Evolutionary conservation across 1,140 invertebrate genomes (phyloP).

Genomic region (Lutraria rhynchaena): DNA sequence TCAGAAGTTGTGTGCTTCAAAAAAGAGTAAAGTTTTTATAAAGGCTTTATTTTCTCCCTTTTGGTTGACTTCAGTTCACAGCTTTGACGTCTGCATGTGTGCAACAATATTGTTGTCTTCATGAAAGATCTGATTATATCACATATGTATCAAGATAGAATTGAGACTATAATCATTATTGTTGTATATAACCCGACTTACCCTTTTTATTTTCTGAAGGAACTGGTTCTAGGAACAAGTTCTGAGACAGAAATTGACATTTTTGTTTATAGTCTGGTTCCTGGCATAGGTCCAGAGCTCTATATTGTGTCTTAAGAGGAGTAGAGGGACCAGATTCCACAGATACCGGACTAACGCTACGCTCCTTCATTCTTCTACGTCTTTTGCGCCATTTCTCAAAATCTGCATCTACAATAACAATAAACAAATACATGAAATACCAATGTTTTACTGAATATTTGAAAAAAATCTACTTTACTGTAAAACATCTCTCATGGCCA

Average conservation of each 20-base stretch:
- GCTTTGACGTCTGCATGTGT: too few species aligned
- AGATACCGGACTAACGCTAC: conserved; percentile 74
- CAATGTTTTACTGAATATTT: too few species aligned
- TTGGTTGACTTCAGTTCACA: too few species aligned
- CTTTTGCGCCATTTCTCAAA: conserved; percentile 71
- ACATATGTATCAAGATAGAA: too few species aligned
- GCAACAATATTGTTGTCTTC: too few species aligned
- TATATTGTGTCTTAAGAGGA: conserved; percentile 41
- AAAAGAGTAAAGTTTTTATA: too few species aligned
- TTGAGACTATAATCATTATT: too few species aligned
- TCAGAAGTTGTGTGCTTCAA: too few species aligned
- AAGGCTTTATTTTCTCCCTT: too few species aligned
- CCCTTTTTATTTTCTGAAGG: conserved; percentile 68
- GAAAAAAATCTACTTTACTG: background rate
- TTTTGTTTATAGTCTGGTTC: conserved; percentile 73
- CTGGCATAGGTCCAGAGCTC: conserved; percentile 63
- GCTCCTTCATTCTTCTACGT: conserved; percentile 68
- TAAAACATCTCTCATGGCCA: background rate
- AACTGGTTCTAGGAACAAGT: conserved; percentile 63
- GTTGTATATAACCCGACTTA: too few species aligned
- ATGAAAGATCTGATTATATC: too few species aligned
- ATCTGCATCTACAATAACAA: conserved; percentile 73
- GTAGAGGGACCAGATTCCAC: conserved; percentile 55
- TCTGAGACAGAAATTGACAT: conserved; percentile 67
- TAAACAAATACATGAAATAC: too few species aligned